Evolutionary conservation across 2,888 invertebrate species (phyloP).

Genomic region (Lasioglossum vierecki): DNA sequence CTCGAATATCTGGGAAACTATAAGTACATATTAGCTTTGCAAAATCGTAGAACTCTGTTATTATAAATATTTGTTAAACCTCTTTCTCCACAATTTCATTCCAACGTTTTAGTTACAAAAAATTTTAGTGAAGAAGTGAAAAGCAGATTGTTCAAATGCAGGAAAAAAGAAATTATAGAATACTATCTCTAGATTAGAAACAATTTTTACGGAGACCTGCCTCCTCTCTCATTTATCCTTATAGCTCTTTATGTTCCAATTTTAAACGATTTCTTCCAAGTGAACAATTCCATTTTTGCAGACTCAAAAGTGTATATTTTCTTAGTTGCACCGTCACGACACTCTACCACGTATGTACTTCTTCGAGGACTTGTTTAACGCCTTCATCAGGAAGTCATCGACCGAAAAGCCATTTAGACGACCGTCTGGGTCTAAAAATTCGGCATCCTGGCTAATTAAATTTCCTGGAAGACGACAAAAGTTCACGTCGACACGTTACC

Average conservation of each 20-base stretch:
- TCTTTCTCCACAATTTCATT: neutral
- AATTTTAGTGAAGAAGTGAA: no score
- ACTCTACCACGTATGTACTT: no score
- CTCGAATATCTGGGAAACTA: no score
- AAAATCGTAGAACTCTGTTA: neutral
- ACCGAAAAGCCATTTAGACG: neutral
- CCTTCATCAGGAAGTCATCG: neutral
- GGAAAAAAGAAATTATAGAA: no score
- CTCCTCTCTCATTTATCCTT: no score
- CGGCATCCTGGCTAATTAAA: neutral
- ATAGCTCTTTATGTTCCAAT: no score
- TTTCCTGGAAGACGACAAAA: neutral
- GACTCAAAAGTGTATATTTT: neutral
- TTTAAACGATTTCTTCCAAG: no score
- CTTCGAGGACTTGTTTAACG: neutral
- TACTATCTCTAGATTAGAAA: neutral
- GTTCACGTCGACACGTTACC: conserved; percentile 16
- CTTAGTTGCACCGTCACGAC: neutral
- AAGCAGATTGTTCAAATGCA: no score
- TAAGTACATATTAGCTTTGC: neutral
- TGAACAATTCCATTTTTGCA: no score
- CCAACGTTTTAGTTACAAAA: no score
- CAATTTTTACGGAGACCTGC: neutral
- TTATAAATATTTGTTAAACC: neutral
- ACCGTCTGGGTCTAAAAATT: neutral